Evolutionary conservation across 1,140 invertebrate species (phyloP), one percentile per base, ranked within the genome.

Genomic region (Drosophila watanabei): DNA sequence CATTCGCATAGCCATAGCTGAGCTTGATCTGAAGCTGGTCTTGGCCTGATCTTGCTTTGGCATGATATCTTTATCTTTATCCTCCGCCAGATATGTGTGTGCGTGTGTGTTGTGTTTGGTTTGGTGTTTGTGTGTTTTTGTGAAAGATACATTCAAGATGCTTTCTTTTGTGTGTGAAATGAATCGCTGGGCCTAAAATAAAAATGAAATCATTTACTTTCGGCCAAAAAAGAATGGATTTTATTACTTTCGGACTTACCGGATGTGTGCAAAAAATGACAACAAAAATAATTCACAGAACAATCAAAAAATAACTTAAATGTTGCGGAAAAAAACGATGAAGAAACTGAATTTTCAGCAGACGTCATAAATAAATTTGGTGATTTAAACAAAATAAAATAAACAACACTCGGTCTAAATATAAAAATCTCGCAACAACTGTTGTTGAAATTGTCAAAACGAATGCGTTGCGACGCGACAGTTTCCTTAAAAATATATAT

Each of bases 161-260:
- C 66, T 73, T 77, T 75, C 64, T 52, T 66, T 72, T 75, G 32
- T 48, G 46, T 79, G 70, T 52, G 70, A 66, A 60, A 57, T 80
- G 81, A 71, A 51, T 62, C 52, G 65, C 68, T 70, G 86, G 81
- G 86, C 89, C 89, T 91, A 91, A 90, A 91, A 91, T 91, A 92
- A 91, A 91, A 91, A 92, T 91, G 82, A 92, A 92, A 89, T 91
- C 89, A 89, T 91, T 91, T 91, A 91, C 84, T 85, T 82, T 69
- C 54, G 71, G 46, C 65, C 57, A 73, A 73, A 79, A 75, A 65
- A 73, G 51, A 82, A 77, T 82, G 80, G 49, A 68, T 79, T 79
- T 75, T 72, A 83, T 80, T 80, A 77, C 75, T 89, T 57, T 76
- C 68, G 72, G 72, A 92, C 89, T 91, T 92, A 92, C 89, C 89